Evolutionary conservation across 2,888 invertebrate species (phyloP).

Genomic region (Rugalucina vietnamica): DNA sequence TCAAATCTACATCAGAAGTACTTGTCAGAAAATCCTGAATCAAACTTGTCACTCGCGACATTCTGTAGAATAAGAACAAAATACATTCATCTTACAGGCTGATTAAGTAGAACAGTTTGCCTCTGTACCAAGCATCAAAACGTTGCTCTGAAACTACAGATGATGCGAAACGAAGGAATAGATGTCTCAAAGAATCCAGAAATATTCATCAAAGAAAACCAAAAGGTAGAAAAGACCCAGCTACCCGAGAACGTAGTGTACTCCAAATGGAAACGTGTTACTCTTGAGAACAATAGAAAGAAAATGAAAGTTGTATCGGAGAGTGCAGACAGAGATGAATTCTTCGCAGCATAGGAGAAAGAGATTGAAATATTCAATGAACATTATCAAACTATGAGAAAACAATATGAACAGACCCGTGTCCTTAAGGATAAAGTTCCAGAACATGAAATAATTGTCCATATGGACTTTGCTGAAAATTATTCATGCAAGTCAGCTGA

Average conservation of each 20-base stretch:
- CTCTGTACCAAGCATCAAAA: constrained; percentile 60
- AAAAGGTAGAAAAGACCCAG: not conserved
- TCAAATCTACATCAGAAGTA: constrained; percentile 43
- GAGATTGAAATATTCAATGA: not conserved
- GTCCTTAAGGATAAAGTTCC: constrained; percentile 15
- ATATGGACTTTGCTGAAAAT: constrained; percentile 40
- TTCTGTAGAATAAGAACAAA: constrained; percentile 48
- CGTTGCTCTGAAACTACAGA: constrained; percentile 45
- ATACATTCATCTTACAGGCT: constrained; percentile 28
- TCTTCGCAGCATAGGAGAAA: not conserved
- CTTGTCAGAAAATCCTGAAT: constrained; percentile 42
- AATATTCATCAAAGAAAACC: constrained; percentile 15
- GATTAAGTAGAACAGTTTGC: constrained; percentile 42
- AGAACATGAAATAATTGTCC: not conserved
- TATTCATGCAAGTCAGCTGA: constrained; percentile 1
- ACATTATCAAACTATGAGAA: not conserved
- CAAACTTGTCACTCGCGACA: constrained; percentile 44
- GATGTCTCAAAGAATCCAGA: constrained; percentile 54
- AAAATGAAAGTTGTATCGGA: constrained; percentile 14
- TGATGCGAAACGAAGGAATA: constrained; percentile 39
- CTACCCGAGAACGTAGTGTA: not conserved
- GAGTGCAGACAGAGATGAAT: constrained; percentile 23
- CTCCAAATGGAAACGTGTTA: not conserved
- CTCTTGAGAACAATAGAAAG: not conserved
- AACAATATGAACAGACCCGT: constrained; percentile 8